These are phyloP conservation scores for Pelusios castaneus DNA, from an alignment of 2,113 vertebrate genomes.

Conservation along the genomic window DNA sequence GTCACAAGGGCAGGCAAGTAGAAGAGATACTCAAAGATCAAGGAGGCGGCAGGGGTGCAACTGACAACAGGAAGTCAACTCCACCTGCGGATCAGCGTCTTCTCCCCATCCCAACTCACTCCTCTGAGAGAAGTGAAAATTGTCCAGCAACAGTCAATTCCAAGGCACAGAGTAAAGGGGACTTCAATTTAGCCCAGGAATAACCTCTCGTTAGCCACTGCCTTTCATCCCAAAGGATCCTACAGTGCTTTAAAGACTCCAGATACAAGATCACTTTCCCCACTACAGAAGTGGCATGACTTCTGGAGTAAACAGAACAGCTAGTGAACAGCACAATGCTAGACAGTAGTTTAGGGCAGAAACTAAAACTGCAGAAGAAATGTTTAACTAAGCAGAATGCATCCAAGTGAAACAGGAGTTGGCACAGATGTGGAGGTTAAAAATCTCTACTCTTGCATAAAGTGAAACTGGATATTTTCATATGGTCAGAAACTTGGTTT, in stretches of 20 bases:
- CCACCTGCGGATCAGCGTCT: neutral
- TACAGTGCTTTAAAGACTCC: rapidly evolving
- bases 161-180: neutral
- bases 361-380: rapidly evolving
- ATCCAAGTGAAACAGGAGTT: rapidly evolving
- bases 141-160: neutral
- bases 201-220: rapidly evolving
- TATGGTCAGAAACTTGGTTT: too few species aligned
- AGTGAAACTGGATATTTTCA: neutral
- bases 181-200: neutral
- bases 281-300: neutral
- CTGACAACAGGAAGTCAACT: neutral
- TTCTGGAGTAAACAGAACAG: rapidly evolving
- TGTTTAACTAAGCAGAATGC: rapidly evolving
- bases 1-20: neutral
- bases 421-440: rapidly evolving
- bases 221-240: neutral
- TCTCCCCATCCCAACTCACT: neutral
- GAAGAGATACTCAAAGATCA: too few species aligned
- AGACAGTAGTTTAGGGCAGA: neutral
- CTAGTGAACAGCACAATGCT: rapidly evolving
- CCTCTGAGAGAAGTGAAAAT: neutral
- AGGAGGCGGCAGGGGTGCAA: neutral
- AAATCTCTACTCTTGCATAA: neutral
- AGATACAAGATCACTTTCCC: rapidly evolving